These are phyloP conservation scores for Whitmania pigra DNA, from an alignment of 1,140 invertebrate genomes.

Conservation along the genomic window DNA sequence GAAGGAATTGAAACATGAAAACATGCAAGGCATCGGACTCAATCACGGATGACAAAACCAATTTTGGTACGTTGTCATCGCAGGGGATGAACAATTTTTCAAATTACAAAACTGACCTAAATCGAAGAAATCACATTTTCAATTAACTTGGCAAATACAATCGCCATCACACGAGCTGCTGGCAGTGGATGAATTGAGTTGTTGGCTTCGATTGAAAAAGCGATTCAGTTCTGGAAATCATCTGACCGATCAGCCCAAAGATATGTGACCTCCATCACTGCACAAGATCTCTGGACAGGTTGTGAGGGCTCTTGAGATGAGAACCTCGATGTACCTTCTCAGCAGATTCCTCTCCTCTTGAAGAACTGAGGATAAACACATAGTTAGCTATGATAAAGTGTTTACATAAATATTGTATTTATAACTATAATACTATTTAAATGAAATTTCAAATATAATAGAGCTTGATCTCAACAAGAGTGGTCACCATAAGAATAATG, in stretches of 20 bases:
- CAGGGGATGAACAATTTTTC: too few relatives aligned
- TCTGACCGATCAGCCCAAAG: not conserved
- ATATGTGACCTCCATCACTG: conserved; percentile 9
- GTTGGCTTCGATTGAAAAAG: not conserved
- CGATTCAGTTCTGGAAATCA: not conserved
- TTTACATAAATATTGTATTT: not conserved
- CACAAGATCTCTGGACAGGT: conserved; percentile 20
- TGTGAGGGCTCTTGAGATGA: conserved; percentile 12
- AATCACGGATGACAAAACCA: too few relatives aligned
- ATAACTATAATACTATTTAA: not conserved
- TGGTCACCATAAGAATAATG: too few relatives aligned
- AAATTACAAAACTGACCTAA: too few relatives aligned
- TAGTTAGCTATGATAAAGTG: not conserved
- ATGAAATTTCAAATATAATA: not conserved
- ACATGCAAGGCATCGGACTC: too few relatives aligned
- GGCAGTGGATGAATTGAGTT: too few relatives aligned
- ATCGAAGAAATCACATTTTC: too few relatives aligned
- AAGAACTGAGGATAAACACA: not conserved
- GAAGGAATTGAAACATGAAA: too few relatives aligned
- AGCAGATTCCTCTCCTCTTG: conserved; percentile 17
- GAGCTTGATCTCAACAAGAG: too few relatives aligned
- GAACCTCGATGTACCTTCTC: conserved; percentile 19
- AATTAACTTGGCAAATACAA: too few relatives aligned
- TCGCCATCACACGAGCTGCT: too few relatives aligned
- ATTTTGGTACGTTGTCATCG: too few relatives aligned